phyloP scores from a whole-genome alignment of 2,797 vertebrate species.

The Varecia variegata region DNA sequence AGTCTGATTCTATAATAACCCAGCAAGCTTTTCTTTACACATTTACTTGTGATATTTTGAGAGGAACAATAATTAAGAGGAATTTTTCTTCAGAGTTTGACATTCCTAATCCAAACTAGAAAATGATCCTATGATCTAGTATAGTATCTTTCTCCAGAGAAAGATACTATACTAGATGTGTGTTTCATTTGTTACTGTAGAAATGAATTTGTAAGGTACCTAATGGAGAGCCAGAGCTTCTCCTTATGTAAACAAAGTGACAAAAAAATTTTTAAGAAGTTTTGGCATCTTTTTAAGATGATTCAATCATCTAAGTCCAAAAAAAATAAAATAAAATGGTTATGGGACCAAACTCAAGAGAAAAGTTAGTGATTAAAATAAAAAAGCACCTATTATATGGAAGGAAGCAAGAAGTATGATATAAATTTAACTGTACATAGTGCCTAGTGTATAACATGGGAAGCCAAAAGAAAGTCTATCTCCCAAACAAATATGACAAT shows the following conservation, averaged over 20 bases:
- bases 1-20: not conserved
- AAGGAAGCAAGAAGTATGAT: not conserved
- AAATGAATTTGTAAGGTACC: not conserved
- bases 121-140: not conserved
- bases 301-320: not conserved
- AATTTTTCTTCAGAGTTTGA: not conserved
- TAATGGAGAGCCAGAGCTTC: not conserved
- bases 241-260: not conserved
- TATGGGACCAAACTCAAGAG: not conserved
- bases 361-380: not conserved
- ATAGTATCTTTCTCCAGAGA: not conserved
- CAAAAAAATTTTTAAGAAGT: not conserved
- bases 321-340: slow-evolving; percentile 19
- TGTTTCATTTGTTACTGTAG: not conserved
- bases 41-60: slow-evolving; percentile 3
- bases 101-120: not conserved
- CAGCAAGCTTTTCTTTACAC: not conserved
- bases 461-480: not conserved
- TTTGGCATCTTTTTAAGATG: not conserved
- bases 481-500: not conserved
- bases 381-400: not conserved
- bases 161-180: not conserved
- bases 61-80: not conserved
- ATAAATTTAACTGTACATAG: not conserved
- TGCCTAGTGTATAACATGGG: not conserved